phyloP scores from a whole-genome alignment of 1,140 invertebrate genomes.

The Leptinotarsa texana region DNA sequence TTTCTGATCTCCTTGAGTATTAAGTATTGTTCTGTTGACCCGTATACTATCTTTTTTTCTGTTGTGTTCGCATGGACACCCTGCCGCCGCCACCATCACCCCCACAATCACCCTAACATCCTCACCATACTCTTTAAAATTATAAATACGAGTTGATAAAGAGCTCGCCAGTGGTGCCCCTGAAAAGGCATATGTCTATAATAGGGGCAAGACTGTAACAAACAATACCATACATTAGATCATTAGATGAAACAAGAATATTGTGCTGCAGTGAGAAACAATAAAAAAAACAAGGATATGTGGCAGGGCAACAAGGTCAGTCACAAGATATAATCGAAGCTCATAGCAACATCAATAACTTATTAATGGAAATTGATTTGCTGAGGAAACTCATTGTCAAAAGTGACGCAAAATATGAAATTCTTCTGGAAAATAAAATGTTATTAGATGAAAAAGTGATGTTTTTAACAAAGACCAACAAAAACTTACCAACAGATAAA shows the following conservation, averaged over 20 bases:
- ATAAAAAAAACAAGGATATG: slow-evolving; percentile 11
- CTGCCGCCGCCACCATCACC: no score
- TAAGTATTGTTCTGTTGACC: no score
- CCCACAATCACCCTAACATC: no score
- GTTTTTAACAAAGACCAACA: slow-evolving; percentile 13
- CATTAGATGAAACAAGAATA: slow-evolving; percentile 14
- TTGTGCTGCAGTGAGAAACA: slow-evolving; percentile 13
- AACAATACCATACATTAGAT: slow-evolving; percentile 17
- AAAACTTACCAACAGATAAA: slow-evolving; percentile 10
- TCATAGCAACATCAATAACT: slow-evolving; percentile 12
- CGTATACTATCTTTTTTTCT: no score
- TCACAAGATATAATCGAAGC: background rate
- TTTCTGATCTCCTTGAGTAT: no score
- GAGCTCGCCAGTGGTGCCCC: no score
- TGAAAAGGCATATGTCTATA: no score
- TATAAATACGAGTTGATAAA: no score
- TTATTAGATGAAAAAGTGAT: slow-evolving; percentile 11
- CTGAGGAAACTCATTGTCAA: slow-evolving; percentile 1
- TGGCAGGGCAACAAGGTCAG: slow-evolving; percentile 10
- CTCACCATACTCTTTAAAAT: no score
- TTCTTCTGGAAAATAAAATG: slow-evolving; percentile 13
- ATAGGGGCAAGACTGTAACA: background rate
- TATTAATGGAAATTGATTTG: slow-evolving; percentile 20
- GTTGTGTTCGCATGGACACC: no score
- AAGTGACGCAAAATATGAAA: slow-evolving; percentile 9